Base-by-base conservation (phyloP, 2,888 invertebrate genomes). In the Drosophila setosimentum region DNA sequence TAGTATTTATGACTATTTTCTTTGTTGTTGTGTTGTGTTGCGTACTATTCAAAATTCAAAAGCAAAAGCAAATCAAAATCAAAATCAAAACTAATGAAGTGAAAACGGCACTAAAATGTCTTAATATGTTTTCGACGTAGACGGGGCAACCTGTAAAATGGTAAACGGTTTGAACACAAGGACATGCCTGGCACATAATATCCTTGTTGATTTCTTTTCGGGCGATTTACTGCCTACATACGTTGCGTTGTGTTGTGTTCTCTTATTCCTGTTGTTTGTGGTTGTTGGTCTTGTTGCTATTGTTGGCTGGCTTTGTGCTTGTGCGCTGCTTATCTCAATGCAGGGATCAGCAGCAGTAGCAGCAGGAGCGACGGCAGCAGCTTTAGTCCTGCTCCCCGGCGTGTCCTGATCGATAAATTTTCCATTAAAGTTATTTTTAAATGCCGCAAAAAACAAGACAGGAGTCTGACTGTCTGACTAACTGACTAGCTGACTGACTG, bases 401-500 rank as follows among this genome's bases (percentile, higher is more conserved):
- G 54, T 58, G 84, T 85, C 82, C 83, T 90, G 89, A 92, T 92
- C 92, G 92, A 92, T 92, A 92, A 90, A 92, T 89, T 92, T 91
- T 83, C 90, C 91, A 92, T 92, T 92, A 91, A 91, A 92, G 91
- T 89, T 90, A 90, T 87, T 91, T 90, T 88, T 86, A 87, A 91
- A 90, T 87, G 87, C 89, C 85, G 78, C 83, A 83, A 78, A 89
- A 81, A 83, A 81, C 81, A 86, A 82, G 71, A 68, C 78, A 73
- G 60, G 62, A 62, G 42, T 60, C 50, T 35, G 37, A 24, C 40
- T 40, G 55, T 27, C 27, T 35, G 60, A 11, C 57, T 42, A 13
- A 45, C 50, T 35, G 37, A 11, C 48, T 40, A 42, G 6, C 37
- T 42, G n/a, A 0, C 42, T 42, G 21, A 7, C 21, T 42, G 7